Conservation (phyloP, 2,113 vertebrate genomes). For the Dicrurus megarhynchus region DNA sequence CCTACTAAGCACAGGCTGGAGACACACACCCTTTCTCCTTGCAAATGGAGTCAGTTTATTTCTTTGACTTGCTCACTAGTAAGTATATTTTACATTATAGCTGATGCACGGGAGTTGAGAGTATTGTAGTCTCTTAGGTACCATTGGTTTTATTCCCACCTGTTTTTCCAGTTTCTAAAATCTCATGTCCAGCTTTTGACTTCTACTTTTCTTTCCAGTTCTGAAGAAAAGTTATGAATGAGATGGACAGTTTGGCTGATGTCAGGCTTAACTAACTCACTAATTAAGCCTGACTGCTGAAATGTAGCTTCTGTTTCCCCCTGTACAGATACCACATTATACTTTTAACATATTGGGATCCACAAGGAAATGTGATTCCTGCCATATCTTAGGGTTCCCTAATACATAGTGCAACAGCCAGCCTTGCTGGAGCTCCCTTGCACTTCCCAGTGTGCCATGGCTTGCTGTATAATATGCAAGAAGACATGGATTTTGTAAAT, state of each 20-base stretch:
- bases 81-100: constrained; percentile 77
- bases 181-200: background rate
- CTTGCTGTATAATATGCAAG: background rate
- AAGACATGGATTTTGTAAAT: background rate
- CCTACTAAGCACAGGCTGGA: constrained; percentile 77
- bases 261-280: background rate
- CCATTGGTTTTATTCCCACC: background rate
- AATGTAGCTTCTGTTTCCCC: background rate
- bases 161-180: background rate
- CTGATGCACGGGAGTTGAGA: constrained; percentile 17
- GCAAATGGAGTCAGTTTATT: constrained; percentile 79
- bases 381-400: background rate
- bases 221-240: background rate
- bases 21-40: constrained; percentile 70
- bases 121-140: background rate
- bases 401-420: background rate
- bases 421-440: background rate
- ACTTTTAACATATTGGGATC: background rate
- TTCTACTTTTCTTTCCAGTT: background rate
- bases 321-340: background rate
- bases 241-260: background rate
- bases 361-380: background rate
- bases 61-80: constrained; percentile 75
- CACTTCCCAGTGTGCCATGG: background rate
- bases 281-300: background rate